Evolutionary conservation across 2,113 vertebrate genomes (phyloP), one percentile per base, ranked within the genome.

Genomic region (Herpailurus yagouaroundi): DNA sequence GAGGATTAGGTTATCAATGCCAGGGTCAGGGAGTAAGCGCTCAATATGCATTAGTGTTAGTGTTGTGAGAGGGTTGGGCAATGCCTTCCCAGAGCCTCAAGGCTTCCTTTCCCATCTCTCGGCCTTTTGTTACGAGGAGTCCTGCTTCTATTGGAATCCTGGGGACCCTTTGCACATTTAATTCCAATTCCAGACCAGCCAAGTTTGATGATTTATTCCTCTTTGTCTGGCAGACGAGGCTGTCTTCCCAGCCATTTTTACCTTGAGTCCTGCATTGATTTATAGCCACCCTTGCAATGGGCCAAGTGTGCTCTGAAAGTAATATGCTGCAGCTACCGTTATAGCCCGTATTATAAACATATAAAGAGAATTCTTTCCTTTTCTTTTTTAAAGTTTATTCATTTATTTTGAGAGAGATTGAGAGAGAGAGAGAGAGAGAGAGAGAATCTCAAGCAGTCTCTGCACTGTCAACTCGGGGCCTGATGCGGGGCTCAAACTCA

Each of bases 41-140:
- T 48, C 5, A 0, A 0, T 10, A 18, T 7, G 7, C 0, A 0
- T 4, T 3, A 52, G 31, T 45, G 6, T 11, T 50, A 7, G 45
- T 2, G 10, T 14, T 23, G 11, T 13, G 23, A 38, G 8, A 33
- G 52, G 8, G 14, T 1, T 18, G 25, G 41, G 6, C 19, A 23
- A 4, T 0, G 57, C 29, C 12, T 29, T 71, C 77, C n/a, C 36
- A 14, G 12, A 18, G 3, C 19, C n/a, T 45, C 29, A 7, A 4
- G 9, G 4, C 38, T 11, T 82, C 63, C 52, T 0, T 38, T n/a
- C 52, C 31, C 31, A 55, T 31, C 13, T 76, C 48, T 55, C 9
- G 0, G 69, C 38, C 52, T n/a, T 71, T 71, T 21, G 36, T 25
- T 36, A 3, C 2, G 45, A 25, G 76, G n/a, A 38, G 31, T 76